Percentiles rank a stretch among this genome's conserved stretches.
Conservation (phyloP, 2,797 vertebrate genomes). For the Malacoraja senta region DNA sequence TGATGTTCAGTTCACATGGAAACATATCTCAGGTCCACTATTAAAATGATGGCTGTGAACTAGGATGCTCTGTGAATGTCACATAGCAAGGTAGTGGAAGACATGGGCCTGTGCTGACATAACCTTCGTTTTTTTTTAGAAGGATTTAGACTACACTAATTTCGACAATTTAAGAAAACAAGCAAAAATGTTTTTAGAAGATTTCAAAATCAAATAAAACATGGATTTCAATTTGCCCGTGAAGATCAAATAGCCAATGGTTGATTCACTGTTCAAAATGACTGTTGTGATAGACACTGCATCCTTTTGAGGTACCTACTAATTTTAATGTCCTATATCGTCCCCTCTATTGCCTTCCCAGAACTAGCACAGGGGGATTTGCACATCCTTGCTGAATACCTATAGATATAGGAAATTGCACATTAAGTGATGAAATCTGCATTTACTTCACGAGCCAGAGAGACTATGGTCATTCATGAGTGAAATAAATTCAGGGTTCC, state of each 20-base stretch:
- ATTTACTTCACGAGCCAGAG: conserved; percentile 6
- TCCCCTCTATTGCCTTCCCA: conserved; percentile 10
- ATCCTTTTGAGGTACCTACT: conserved; percentile 21
- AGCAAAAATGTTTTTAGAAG: conserved; percentile 5
- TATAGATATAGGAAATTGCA: conserved; percentile 30
- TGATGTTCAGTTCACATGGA: conserved; percentile 98
- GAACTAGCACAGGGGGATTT: neutral
- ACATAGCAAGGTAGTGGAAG: conserved; percentile 9
- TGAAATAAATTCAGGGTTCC: conserved; percentile 33
- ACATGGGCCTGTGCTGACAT: conserved; percentile 15
- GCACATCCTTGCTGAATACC: neutral
- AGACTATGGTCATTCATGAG: conserved; percentile 11
- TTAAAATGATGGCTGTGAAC: conserved; percentile 78
- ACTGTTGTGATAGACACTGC: neutral
- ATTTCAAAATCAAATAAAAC: conserved; percentile 24
- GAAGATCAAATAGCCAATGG: conserved; percentile 15
- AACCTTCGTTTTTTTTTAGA: conserved; percentile 13
- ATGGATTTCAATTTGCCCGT: neutral
- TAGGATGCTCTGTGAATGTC: conserved; percentile 50
- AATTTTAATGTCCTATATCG: neutral
- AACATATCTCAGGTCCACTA: conserved; percentile 98
- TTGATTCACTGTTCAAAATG: neutral
- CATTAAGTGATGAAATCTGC: conserved; percentile 4
- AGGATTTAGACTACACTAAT: conserved; percentile 1
- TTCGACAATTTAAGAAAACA: conserved; percentile 28